Evolutionary conservation across 2,888 invertebrate species (phyloP).

Genomic region (Drosophila gaucha): DNA sequence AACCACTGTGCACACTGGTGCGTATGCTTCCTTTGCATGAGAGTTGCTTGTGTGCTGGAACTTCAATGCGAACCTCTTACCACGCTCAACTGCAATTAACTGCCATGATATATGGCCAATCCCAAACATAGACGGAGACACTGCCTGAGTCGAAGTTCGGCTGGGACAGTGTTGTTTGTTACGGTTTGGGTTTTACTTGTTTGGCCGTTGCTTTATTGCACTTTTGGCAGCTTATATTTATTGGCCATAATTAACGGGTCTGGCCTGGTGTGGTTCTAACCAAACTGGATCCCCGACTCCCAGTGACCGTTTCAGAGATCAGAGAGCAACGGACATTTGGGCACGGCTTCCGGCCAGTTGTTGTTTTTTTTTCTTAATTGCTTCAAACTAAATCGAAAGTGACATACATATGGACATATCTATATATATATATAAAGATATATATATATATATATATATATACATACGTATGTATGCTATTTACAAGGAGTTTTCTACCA

Average conservation of each 20-base stretch:
- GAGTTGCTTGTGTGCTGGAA: slow-evolving; percentile 15
- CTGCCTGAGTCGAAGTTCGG: slow-evolving; percentile 1
- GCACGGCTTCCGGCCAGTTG: slow-evolving; percentile 64
- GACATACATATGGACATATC: neutral
- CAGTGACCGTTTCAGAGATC: slow-evolving; percentile 24
- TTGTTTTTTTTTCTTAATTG: slow-evolving; percentile 32
- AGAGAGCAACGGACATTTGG: slow-evolving; percentile 49
- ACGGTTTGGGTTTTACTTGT: slow-evolving; percentile 23
- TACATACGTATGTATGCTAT: neutral
- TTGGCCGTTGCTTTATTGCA: slow-evolving; percentile 62
- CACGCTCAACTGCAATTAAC: slow-evolving; percentile 61
- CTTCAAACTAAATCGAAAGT: slow-evolving; percentile 28
- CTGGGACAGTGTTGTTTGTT: slow-evolving; percentile 6
- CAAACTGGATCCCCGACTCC: slow-evolving; percentile 5
- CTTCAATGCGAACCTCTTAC: slow-evolving; percentile 27
- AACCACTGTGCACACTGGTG: slow-evolving; percentile 40
- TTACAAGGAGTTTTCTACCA: neutral
- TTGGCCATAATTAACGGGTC: slow-evolving; percentile 66
- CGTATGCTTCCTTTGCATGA: slow-evolving; percentile 26
- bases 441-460: neutral
- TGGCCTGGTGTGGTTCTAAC: slow-evolving; percentile 35
- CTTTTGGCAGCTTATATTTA: slow-evolving; percentile 77
- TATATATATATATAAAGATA: too few relatives aligned
- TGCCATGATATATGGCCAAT: slow-evolving; percentile 49
- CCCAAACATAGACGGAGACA: slow-evolving; percentile 19